A percentile compares a stretch with the other conserved stretches of the same genome.
phyloP scores from a whole-genome alignment of 2,888 invertebrate species.

The Tachystola acroxantha region DNA sequence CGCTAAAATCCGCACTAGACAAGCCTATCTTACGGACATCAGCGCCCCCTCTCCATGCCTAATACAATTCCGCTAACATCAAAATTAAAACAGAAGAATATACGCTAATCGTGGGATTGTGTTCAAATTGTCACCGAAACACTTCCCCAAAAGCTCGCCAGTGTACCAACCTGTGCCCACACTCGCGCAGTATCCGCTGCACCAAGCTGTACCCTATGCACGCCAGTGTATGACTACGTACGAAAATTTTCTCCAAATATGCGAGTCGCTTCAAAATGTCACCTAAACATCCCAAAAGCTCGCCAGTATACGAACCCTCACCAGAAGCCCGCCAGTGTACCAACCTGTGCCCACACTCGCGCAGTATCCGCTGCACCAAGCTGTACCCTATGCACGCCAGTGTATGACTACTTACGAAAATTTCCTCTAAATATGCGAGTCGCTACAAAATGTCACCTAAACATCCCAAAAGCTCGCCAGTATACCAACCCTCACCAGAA shows the following conservation, averaged over 20 bases:
- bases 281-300: conserved; percentile 97
- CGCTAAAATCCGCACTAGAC: too few species aligned
- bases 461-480: conserved; percentile 97
- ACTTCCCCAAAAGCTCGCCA: too few species aligned
- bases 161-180: conserved; percentile 78
- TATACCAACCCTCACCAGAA: too few species aligned
- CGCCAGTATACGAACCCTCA: too few species aligned
- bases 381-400: conserved; percentile 97
- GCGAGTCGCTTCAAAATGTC: conserved; percentile 86
- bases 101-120: too few species aligned
- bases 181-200: conserved; percentile 84
- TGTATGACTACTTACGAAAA: conserved; percentile 89
- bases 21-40: too few species aligned
- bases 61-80: too few species aligned
- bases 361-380: conserved; percentile 88
- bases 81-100: too few species aligned
- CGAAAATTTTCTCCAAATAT: conserved; percentile 78
- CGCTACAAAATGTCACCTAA: conserved; percentile 87
- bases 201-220: conserved; percentile 97
- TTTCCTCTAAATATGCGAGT: conserved; percentile 82
- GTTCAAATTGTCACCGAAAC: too few species aligned
- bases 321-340: too few species aligned
- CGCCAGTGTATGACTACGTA: conserved; percentile 92
- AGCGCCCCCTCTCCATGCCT: too few species aligned
- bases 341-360: conserved; percentile 79